Percentiles rank a stretch among this genome's conserved stretches.
phyloP scores from a whole-genome alignment of 2,797 vertebrate genomes.

The Prionace glauca region DNA sequence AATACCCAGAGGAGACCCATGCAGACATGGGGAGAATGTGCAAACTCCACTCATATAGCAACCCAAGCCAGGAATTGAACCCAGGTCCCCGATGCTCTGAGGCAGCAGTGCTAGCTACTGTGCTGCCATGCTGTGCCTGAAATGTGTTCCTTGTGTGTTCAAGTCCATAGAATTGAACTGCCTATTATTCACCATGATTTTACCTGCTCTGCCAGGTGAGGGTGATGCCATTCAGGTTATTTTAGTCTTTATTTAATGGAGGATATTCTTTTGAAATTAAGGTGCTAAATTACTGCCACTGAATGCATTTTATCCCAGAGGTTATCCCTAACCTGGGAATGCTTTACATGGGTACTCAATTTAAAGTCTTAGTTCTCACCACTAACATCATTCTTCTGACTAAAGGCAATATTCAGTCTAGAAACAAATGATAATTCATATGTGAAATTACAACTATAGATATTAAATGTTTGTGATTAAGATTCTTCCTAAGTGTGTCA shows the following conservation, averaged over 20 bases:
- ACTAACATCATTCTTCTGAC: not conserved
- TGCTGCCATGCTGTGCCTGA: not conserved
- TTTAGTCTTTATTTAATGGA: not conserved
- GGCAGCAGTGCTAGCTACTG: no score
- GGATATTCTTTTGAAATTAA: slow-evolving; percentile 6
- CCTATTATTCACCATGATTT: not conserved
- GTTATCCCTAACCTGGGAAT: not conserved
- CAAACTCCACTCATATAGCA: no score
- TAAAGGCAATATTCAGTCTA: not conserved
- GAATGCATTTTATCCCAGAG: not conserved
- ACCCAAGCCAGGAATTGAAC: no score
- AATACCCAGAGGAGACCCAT: no score
- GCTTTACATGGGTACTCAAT: not conserved
- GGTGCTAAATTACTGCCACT: not conserved
- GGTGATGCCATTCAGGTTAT: not conserved
- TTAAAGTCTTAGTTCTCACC: not conserved
- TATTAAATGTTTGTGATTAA: not conserved
- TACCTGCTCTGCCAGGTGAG: not conserved
- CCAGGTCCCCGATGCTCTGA: no score
- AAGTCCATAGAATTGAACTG: not conserved
- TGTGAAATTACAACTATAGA: not conserved
- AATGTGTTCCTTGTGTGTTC: not conserved
- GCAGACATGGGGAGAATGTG: no score
- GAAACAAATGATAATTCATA: not conserved
- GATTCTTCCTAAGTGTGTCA: not conserved